Evolutionary conservation across 2,797 vertebrate species (phyloP).

Genomic region (Netta rufina): DNA sequence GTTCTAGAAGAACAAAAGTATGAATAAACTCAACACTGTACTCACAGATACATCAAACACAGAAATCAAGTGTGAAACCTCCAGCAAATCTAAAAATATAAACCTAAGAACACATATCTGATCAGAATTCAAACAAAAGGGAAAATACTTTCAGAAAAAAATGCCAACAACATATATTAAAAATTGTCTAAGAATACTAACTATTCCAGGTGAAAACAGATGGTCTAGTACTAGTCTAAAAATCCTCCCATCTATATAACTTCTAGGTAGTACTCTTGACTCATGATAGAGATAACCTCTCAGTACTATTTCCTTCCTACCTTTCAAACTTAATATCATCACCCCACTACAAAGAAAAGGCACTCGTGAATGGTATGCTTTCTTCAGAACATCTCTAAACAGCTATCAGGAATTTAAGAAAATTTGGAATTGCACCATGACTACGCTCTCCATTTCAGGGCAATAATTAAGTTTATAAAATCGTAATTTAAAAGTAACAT

Average conservation of each 20-base stretch:
- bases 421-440: not conserved
- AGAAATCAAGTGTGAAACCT: not conserved
- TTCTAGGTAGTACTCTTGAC: not conserved
- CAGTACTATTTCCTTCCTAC: not conserved
- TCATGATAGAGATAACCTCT: not conserved
- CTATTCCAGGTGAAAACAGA: not conserved
- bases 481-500: not conserved
- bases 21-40: not conserved
- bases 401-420: not conserved
- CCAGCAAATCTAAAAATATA: not conserved
- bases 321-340: not conserved
- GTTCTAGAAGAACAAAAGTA: not conserved
- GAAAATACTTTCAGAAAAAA: not conserved
- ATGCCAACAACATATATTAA: not conserved
- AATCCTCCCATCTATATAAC: accelerated
- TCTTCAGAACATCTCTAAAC: not conserved
- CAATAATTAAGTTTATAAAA: not conserved
- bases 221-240: not conserved
- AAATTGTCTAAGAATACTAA: not conserved
- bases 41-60: slow-evolving; percentile 9
- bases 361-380: not conserved
- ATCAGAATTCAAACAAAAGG: not conserved
- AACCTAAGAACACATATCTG: not conserved
- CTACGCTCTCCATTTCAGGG: not conserved
- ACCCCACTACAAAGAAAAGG: not conserved